Conservation (phyloP, 2,113 vertebrate species). For the Syngnathoides biaculeatus region DNA sequence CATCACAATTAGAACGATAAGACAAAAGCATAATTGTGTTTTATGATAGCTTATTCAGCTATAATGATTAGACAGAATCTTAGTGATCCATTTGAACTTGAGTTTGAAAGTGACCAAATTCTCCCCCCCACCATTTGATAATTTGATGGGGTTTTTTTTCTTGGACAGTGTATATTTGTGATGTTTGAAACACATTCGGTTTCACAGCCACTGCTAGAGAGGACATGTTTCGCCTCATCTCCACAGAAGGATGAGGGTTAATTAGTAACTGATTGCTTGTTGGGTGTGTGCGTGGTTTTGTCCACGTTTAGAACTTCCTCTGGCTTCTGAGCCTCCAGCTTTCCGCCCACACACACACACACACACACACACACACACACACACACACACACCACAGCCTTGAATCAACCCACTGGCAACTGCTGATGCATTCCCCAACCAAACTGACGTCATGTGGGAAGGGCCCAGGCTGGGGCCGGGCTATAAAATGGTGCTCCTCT, state of each 20-base stretch:
- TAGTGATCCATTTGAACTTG: too few relatives aligned
- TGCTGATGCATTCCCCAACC: conserved; percentile 56
- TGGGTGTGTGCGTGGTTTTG: conserved; percentile 1
- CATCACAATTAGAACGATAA: too few relatives aligned
- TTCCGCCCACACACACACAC: conserved; percentile 4
- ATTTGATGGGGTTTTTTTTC: too few relatives aligned
- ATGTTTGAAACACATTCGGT: not conserved
- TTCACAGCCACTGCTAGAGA: not conserved
- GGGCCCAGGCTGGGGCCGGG: conserved; percentile 20
- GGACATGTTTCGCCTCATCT: not conserved
- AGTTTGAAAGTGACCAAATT: too few relatives aligned
- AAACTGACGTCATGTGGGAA: conserved; percentile 67
- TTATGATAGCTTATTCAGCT: too few relatives aligned
- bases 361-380: conserved; percentile 13
- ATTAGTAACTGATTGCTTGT: not conserved
- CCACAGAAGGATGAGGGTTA: not conserved
- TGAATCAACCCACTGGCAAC: conserved; percentile 61
- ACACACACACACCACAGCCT: conserved; percentile 32
- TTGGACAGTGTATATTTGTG: too few relatives aligned
- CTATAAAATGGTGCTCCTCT: conserved; percentile 38
- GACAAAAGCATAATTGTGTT: too few relatives aligned
- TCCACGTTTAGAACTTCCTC: conserved; percentile 1
- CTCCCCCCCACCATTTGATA: too few relatives aligned
- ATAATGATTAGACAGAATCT: too few relatives aligned
- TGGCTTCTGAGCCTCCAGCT: not conserved